Base-by-base conservation (phyloP, 2,113 vertebrate species). In the Neoarius graeffei region DNA sequence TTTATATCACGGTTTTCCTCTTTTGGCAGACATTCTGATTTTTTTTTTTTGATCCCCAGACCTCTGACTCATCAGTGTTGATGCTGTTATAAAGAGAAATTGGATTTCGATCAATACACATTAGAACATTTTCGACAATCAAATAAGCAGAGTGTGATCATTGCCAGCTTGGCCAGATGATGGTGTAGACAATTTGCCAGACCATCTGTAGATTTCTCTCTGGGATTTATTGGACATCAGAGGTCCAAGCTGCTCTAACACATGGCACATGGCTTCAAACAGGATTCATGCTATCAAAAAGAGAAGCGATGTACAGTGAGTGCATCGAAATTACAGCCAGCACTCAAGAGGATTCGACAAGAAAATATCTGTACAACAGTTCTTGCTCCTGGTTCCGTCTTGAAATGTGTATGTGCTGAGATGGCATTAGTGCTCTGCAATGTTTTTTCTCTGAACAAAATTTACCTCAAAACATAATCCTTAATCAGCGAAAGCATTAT, bases 181-280 rank as follows among this genome's bases (percentile, higher is more conserved):
- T 23, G 30, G 9, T 60, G 9, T 62, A 60, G 57, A 48, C 57
- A 42, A 48, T 23, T 19, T 82, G 80, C 57, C 80, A 82, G 57
- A 62, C 80, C 62, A 82, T 48, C 80, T 62, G 80, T 30, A 60
- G 56, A 35, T 81, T 81, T 27, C 30, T 30, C 56, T 14, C 3
- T 62, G 80, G 80, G 80, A 82, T 62, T 82, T 82, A 82, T 82
- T 62, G 80, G 57, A 82, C 80, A 82, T 62, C 57, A 48, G 80
- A 42, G 80, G 30, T 82, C 7, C 57, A 60, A 82, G 57, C 30
- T 82, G 80, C 80, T 82, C 57, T 7, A 57, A 82, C 80, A 82
- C 80, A 62, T 82, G 79, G 79, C 80, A 60, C 56, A 23, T 14
- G 30, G 30, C 79, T 1, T 13, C n/a, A 59, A 81, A 81, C n/a